These are phyloP conservation scores for Drosophila paranaensis DNA, from an alignment of 2,888 invertebrate genomes.

Conservation along the genomic window DNA sequence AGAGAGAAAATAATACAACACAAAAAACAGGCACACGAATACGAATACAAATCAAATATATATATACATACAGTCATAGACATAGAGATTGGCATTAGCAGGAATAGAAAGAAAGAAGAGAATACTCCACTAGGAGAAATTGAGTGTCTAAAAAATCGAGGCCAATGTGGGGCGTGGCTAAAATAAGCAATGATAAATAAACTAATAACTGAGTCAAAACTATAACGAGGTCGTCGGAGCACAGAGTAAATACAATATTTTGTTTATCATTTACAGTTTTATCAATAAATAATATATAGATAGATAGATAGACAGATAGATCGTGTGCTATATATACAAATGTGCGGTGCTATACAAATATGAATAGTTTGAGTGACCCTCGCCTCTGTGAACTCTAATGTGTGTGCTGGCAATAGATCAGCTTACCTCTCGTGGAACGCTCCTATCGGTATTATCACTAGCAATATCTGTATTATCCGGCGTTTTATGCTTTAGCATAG, in stretches of 20 bases:
- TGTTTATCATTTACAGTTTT: slow-evolving; percentile 53
- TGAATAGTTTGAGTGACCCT: slow-evolving; percentile 35
- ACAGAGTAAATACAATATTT: slow-evolving; percentile 12
- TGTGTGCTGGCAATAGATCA: slow-evolving; percentile 39
- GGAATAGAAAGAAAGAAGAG: slow-evolving; percentile 31
- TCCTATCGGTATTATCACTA: slow-evolving; percentile 57
- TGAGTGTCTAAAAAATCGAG: slow-evolving; percentile 39
- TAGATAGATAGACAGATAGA: slow-evolving; percentile 19
- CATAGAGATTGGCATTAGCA: slow-evolving; percentile 13
- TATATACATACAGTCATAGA: slow-evolving; percentile 26
- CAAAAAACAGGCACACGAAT: slow-evolving; percentile 21
- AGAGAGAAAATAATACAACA: slow-evolving; percentile 34
- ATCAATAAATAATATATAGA: slow-evolving; percentile 29
- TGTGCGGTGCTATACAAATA: slow-evolving; percentile 23
- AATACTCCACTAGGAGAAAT: slow-evolving; percentile 44
- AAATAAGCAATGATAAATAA: slow-evolving; percentile 20
- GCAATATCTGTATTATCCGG: slow-evolving; percentile 52
- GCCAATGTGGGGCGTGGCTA: slow-evolving; percentile 52
- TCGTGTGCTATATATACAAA: slow-evolving; percentile 27
- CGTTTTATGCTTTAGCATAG: slow-evolving; percentile 41
- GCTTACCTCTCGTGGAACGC: slow-evolving; percentile 65
- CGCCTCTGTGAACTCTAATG: slow-evolving; percentile 39
- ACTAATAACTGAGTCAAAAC: slow-evolving; percentile 28
- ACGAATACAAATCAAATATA: slow-evolving; percentile 19
- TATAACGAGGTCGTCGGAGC: slow-evolving; percentile 53